Evolutionary conservation across 1,140 invertebrate genomes (phyloP), one percentile per base, ranked within the genome.

Genomic region (Papilio glaucus): DNA sequence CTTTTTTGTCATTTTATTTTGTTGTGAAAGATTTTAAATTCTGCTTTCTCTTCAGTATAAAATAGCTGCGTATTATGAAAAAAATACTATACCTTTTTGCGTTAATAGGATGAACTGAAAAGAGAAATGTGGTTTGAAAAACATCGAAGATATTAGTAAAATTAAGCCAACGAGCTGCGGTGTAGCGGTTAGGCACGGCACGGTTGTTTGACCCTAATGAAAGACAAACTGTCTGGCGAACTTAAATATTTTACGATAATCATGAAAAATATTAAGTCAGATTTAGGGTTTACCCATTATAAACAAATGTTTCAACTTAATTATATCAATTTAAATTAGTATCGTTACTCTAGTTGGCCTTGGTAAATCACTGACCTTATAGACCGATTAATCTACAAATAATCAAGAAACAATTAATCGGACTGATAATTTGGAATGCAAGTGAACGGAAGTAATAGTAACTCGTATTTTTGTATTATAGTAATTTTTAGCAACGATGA

Each of bases 1-100:
- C 76, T 77, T 76, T 33, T 77, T 79, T 74, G 77, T 74, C 73
- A 78, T 80, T 84, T 82, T 82, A 79, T 85, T 85, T 84, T 80
- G 81, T 74, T 75, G 72, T 39, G 65, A 70, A 10, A 24, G 42
- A 24, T 63, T 63, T 63, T 39, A 37, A 37, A 15, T 39, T 38
- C 38, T 63, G 37, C 18, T 2, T 10, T 13, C 37, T 38, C 0
- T 38, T 38, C 9, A 57, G 21, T 57, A 57, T 9, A 57, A 24
- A 13, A 57, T 57, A 10, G 21, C 21, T 26, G 12, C 10, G 18
- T 24, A 10, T 24, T 26, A 9, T 0, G 13, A 13, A 18, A 21
- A 18, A 18, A 45, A 45, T 45, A 18, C 6, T 45, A 13, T 41
- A 65, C n/a, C 9, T n/a, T n/a, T n/a, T n/a, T n/a, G n/a, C n/a